Evolutionary conservation across 2,113 vertebrate species (phyloP).

Genomic region (Marcusenius ussheri): DNA sequence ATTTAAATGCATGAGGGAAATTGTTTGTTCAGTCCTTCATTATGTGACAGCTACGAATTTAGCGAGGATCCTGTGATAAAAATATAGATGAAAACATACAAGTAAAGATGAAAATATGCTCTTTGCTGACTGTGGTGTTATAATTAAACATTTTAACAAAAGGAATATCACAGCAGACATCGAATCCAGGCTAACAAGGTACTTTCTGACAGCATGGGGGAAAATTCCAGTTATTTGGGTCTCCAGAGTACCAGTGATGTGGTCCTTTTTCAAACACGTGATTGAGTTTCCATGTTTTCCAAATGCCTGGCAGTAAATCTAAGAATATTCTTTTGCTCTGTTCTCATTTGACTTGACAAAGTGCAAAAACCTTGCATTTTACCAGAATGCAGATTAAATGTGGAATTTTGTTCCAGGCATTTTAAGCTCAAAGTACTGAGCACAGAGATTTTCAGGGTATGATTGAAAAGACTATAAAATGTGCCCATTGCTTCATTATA

Average conservation of each 20-base stretch:
- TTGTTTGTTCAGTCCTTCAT: neutral
- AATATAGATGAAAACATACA: neutral
- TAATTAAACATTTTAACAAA: slow-evolving; percentile 3
- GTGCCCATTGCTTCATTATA: neutral
- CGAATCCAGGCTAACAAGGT: neutral
- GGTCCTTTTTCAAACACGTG: neutral
- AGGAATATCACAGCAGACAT: neutral
- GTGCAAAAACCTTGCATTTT: neutral
- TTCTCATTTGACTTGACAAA: neutral
- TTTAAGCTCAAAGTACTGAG: neutral
- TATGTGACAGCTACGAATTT: neutral
- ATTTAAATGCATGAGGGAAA: neutral
- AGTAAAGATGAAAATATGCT: neutral
- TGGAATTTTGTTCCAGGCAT: neutral
- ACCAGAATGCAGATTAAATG: neutral
- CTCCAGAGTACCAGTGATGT: neutral
- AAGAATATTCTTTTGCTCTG: neutral
- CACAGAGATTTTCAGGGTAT: neutral
- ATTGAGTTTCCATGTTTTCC: neutral
- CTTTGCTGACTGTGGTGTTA: neutral
- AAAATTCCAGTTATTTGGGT: neutral
- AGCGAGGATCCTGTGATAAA: neutral
- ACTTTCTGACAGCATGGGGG: neutral
- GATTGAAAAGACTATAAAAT: neutral
- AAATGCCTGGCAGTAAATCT: neutral